Evolutionary conservation across 2,888 invertebrate genomes (phyloP).

Genomic region (Trimorus sp.): DNA sequence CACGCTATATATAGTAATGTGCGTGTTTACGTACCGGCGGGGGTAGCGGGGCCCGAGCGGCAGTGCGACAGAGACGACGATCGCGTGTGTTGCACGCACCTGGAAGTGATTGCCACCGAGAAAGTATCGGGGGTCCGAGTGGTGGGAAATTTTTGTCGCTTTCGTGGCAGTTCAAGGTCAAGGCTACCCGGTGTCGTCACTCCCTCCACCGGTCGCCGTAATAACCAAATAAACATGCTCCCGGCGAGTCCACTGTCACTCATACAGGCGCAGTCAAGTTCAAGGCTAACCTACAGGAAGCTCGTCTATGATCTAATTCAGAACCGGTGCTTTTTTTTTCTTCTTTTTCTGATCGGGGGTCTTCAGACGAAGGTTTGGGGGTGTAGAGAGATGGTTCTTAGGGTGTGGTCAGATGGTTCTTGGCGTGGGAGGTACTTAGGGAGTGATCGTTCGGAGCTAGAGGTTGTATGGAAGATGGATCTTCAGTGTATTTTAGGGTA

Average conservation of each 20-base stretch:
- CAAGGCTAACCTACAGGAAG: slow-evolving; percentile 61
- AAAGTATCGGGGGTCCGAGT: slow-evolving; percentile 64
- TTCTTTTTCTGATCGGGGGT: too few relatives aligned
- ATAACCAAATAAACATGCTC: slow-evolving; percentile 53
- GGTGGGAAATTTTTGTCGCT: slow-evolving; percentile 66
- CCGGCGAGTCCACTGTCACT: slow-evolving; percentile 54
- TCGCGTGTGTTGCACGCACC: slow-evolving; percentile 41
- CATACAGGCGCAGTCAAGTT: slow-evolving; percentile 63
- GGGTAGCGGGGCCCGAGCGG: slow-evolving; percentile 9
- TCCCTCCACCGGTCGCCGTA: slow-evolving; percentile 68
- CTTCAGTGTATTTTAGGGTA: too few relatives aligned
- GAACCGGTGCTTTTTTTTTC: too few relatives aligned
- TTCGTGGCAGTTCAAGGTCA: slow-evolving; percentile 70
- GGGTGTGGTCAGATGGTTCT: too few relatives aligned
- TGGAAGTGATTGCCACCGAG: slow-evolving; percentile 66
- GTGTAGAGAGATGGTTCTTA: too few relatives aligned
- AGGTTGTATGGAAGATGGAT: too few relatives aligned
- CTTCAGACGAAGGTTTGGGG: too few relatives aligned
- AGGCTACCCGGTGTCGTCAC: slow-evolving; percentile 66
- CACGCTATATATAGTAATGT: slow-evolving; percentile 58
- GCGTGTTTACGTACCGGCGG: slow-evolving; percentile 14
- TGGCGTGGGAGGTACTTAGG: too few relatives aligned
- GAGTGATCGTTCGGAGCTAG: too few relatives aligned
- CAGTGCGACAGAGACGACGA: slow-evolving; percentile 29
- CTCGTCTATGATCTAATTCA: slow-evolving; percentile 60